These are phyloP conservation scores for Rallus limicola DNA, from an alignment of 2,113 vertebrate species.

Conservation along the genomic window DNA sequence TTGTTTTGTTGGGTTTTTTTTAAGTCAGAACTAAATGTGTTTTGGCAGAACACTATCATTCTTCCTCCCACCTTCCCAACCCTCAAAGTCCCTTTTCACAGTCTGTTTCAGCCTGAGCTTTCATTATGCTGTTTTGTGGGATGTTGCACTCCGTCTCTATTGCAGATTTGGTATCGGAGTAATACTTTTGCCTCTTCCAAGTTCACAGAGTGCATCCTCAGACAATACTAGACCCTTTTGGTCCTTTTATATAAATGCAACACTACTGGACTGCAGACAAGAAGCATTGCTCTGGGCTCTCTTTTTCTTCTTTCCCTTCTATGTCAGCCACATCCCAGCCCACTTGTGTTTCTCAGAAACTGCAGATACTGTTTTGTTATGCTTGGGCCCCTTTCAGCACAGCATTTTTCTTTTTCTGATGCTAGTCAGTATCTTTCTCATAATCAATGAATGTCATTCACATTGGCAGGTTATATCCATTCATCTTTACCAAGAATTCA, in stretches of 20 bases:
- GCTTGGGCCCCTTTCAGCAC: not conserved
- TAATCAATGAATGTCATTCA: slow-evolving; percentile 59
- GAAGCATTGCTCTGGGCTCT: not conserved
- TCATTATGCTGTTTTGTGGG: not conserved
- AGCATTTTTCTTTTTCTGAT: slow-evolving; percentile 26
- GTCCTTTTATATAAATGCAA: not conserved
- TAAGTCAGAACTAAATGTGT: not conserved
- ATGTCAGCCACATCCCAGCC: not conserved
- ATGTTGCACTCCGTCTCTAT: fast-evolving
- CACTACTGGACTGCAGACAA: not conserved
- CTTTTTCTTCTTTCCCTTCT: not conserved
- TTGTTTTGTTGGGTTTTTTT: not conserved
- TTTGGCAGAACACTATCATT: not conserved
- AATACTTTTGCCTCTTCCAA: not conserved
- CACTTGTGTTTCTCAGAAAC: slow-evolving; percentile 28
- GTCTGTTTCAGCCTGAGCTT: not conserved
- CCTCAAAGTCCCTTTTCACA: not conserved
- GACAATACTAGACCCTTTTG: not conserved
- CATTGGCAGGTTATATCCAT: slow-evolving; percentile 51
- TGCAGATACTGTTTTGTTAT: not conserved
- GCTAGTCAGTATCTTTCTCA: slow-evolving; percentile 35
- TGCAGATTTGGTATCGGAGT: not conserved
- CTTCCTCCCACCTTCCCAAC: fast-evolving
- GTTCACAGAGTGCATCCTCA: not conserved
- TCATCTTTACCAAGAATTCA: slow-evolving; percentile 48